phyloP scores from a whole-genome alignment of 2,888 invertebrate genomes.

The Lepidochitona cinerea region DNA sequence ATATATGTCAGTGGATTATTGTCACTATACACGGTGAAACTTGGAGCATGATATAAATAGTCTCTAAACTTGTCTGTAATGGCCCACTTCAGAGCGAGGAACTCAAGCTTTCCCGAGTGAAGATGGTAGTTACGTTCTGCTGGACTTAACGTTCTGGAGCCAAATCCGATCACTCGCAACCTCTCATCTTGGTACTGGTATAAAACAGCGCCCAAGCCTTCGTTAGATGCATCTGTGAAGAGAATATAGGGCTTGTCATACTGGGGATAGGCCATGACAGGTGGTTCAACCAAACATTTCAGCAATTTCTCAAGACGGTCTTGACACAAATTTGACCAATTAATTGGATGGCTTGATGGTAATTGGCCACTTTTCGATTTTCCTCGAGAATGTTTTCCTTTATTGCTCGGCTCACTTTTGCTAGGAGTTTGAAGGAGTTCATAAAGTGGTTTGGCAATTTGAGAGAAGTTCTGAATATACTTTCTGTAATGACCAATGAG shows the following conservation, averaged over 20 bases:
- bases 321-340: neutral
- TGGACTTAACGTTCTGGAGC: constrained; percentile 6
- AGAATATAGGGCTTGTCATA: constrained; percentile 21
- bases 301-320: constrained; percentile 17
- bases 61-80: constrained; percentile 18
- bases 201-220: constrained; percentile 27
- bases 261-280: constrained; percentile 25
- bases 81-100: constrained; percentile 25
- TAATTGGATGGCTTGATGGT: neutral
- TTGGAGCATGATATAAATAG: constrained; percentile 12
- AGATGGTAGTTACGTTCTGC: constrained; percentile 19
- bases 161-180: constrained; percentile 19
- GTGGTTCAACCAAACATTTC: constrained; percentile 2
- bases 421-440: constrained; percentile 4
- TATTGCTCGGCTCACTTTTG: neutral
- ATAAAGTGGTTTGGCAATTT: constrained; percentile 4
- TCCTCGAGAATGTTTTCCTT: neutral
- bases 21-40: neutral
- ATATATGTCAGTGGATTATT: constrained; percentile 22
- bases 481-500: constrained; percentile 1
- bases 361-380: constrained; percentile 8
- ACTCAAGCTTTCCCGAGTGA: constrained; percentile 12
- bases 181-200: constrained; percentile 24
- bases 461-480: constrained; percentile 1
- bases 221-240: constrained; percentile 17